These are phyloP conservation scores for Trochalopteron elliotii DNA, from an alignment of 2,113 vertebrate species.

Conservation along the genomic window DNA sequence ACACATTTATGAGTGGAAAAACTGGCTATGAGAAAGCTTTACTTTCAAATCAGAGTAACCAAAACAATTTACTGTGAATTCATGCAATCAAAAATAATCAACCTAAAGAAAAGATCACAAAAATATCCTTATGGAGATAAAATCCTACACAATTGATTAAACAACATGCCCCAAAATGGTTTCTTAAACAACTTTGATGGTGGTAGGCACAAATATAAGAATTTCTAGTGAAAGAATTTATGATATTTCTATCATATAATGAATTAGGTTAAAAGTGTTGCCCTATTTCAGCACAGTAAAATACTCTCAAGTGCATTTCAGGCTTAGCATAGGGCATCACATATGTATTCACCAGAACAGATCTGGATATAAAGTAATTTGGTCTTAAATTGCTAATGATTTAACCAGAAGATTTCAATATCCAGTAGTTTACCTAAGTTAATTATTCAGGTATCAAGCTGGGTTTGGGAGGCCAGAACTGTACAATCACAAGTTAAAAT, in stretches of 20 bases:
- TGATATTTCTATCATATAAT: not conserved
- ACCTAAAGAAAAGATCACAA: not conserved
- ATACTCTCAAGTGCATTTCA: not conserved
- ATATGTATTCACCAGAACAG: not conserved
- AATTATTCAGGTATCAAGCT: not conserved
- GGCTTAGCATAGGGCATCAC: not conserved
- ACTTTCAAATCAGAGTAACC: not conserved
- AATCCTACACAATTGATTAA: not conserved
- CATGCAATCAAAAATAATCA: not conserved
- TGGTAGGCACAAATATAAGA: not conserved
- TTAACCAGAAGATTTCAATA: not conserved
- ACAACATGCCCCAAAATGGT: not conserved
- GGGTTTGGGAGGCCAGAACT: not conserved
- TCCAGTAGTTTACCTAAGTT: not conserved
- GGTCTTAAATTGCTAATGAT: not conserved
- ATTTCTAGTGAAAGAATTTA: not conserved
- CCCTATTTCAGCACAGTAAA: not conserved
- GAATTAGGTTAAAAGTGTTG: not conserved
- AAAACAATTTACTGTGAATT: not conserved
- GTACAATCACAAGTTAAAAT: not conserved
- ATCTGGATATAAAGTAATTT: not conserved
- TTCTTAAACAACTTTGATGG: not conserved
- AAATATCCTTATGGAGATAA: not conserved
- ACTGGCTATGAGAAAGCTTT: not conserved
- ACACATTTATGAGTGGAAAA: not conserved